Evolutionary conservation across 1,140 invertebrate genomes (phyloP), one percentile per base, ranked within the genome.

Genomic region (Drosophila insularis): DNA sequence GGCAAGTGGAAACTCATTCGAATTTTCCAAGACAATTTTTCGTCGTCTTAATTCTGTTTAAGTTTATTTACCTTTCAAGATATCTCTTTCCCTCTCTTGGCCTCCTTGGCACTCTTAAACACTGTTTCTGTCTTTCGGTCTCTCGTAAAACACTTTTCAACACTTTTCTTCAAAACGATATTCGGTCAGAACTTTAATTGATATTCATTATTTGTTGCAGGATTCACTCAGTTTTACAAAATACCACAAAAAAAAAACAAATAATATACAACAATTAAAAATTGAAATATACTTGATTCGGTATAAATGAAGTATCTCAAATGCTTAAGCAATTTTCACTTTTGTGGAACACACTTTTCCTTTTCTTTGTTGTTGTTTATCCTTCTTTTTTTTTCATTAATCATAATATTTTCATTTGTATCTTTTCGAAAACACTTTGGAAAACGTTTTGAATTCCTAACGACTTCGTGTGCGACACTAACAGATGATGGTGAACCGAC

Each of bases 401-500:
- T 27, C 6, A 27, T 5, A 5, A 27, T 27, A 27, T 17, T 1
- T 43, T 37, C 21, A 7, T 27, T n/a, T 14, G n/a, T 32, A n/a
- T 14, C 7, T 23, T 31, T 56, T 56, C 55, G 55, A 58, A 58
- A 58, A 58, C 55, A 35, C 55, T 58, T 58, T 58, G 14, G 31
- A 23, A 71, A 37, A 17, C 39, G 23, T 13, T 54, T 10, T 53
- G 19, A 21, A 23, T n/a, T 21, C 63, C 11, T 8, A 39, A 27
- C 60, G 74, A 13, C 53, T 31, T 53, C 39, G 31, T n/a, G 55
- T 54, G 32, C 56, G 66, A 74, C 17, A 63, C 61, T 32, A 14
- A 71, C 67, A 66, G 69, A 35, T 69, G 56, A 56, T 59, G 14
- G 58, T 75, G 65, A 84, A 89, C 84, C 85, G 86, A 89, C 85